Evolutionary conservation across 2,888 invertebrate species (phyloP).

Genomic region (Laspeyria flexula): DNA sequence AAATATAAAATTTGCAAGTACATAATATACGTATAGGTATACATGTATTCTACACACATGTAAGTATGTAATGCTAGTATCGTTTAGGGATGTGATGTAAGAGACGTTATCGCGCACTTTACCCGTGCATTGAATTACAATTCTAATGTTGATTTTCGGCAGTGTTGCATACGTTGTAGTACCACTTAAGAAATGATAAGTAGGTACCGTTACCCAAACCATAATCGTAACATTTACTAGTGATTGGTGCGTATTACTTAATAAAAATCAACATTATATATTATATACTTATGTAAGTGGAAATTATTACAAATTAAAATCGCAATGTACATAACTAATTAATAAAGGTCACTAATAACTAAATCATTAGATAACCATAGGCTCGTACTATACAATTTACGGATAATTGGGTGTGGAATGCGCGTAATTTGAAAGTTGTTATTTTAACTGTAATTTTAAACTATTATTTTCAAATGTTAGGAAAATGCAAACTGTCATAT

Average conservation of each 20-base stretch:
- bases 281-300: constrained; percentile 17
- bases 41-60: no score
- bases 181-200: constrained; percentile 46
- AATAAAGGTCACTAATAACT: background rate
- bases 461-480: no score
- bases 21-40: no score
- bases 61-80: no score
- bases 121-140: constrained; percentile 44
- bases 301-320: background rate
- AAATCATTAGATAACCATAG: background rate
- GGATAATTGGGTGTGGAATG: no score
- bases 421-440: no score
- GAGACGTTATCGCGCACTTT: constrained; percentile 8
- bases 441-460: no score
- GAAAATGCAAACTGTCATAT: no score
- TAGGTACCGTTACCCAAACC: constrained; percentile 42
- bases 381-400: no score
- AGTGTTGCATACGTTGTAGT: constrained; percentile 42
- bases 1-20: constrained; percentile 16
- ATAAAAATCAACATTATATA: constrained; percentile 21
- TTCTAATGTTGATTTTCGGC: constrained; percentile 47
- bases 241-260: constrained; percentile 27
- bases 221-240: constrained; percentile 37
- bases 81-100: constrained; percentile 37
- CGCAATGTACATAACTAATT: background rate